Percentiles rank a stretch among this genome's conserved stretches.
phyloP scores from a whole-genome alignment of 2,797 vertebrate species.

The Cyprinodon diabolis region DNA sequence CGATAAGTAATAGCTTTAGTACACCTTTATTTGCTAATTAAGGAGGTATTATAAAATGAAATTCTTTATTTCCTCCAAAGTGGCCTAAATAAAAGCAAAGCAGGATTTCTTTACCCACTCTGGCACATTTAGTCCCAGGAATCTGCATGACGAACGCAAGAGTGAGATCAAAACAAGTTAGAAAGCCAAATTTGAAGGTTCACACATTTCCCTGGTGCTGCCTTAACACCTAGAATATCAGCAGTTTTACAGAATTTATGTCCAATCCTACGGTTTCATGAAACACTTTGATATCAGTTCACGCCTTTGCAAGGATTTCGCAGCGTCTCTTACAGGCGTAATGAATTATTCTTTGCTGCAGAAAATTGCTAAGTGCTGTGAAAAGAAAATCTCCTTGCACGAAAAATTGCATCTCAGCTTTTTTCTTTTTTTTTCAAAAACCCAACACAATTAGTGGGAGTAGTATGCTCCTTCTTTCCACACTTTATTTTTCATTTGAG shows the following conservation, averaged over 20 bases:
- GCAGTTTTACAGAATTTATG: slow-evolving; percentile 18
- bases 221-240: slow-evolving; percentile 33
- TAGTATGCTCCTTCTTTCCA: neutral
- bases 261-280: slow-evolving; percentile 25
- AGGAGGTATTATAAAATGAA: neutral
- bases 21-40: neutral
- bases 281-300: slow-evolving; percentile 45
- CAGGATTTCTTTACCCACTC: neutral
- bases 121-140: neutral
- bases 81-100: neutral
- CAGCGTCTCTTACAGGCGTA: slow-evolving; percentile 16
- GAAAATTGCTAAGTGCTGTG: slow-evolving; percentile 45
- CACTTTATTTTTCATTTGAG: neutral
- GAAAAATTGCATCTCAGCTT: slow-evolving; percentile 33
- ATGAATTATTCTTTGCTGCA: slow-evolving; percentile 29
- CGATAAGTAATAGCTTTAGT: neutral
- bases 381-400: slow-evolving; percentile 35
- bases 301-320: slow-evolving; percentile 22
- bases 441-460: slow-evolving; percentile 21
- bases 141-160: neutral
- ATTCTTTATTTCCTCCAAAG: neutral
- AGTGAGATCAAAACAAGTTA: neutral
- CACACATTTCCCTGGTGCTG: neutral
- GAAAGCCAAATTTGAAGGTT: neutral
- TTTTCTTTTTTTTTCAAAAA: slow-evolving; percentile 17